Conservation (phyloP, 2,797 vertebrate genomes). For the Salarias fasciatus region DNA sequence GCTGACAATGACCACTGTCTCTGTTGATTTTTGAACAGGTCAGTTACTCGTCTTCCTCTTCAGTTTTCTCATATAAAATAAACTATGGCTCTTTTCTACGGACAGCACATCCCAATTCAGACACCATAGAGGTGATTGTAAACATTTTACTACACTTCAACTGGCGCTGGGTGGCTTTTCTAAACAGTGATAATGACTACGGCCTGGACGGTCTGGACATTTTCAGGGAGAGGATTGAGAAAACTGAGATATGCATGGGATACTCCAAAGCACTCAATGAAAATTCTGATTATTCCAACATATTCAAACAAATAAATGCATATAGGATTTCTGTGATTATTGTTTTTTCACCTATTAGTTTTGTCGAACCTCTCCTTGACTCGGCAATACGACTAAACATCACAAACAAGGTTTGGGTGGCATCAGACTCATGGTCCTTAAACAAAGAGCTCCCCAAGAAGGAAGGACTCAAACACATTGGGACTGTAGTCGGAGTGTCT, state of each 20-base stretch:
- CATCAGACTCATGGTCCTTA: slow-evolving; percentile 82
- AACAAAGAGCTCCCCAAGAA: slow-evolving; percentile 56
- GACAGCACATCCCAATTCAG: slow-evolving; percentile 79
- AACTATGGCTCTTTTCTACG: slow-evolving; percentile 82
- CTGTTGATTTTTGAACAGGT: slow-evolving; percentile 61
- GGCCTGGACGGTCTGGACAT: slow-evolving; percentile 68
- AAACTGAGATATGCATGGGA: slow-evolving; percentile 78
- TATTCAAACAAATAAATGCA: slow-evolving; percentile 70
- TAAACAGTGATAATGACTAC: slow-evolving; percentile 76
- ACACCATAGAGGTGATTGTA: slow-evolving; percentile 79
- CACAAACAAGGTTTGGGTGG: slow-evolving; percentile 86
- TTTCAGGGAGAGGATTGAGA: slow-evolving; percentile 64
- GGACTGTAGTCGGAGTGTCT: slow-evolving; percentile 82
- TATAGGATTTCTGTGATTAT: slow-evolving; percentile 72
- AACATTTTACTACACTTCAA: slow-evolving; percentile 78
- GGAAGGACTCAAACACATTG: slow-evolving; percentile 79
- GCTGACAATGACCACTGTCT: neutral
- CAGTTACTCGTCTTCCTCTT: slow-evolving; percentile 72
- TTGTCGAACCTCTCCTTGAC: slow-evolving; percentile 64
- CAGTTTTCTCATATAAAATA: slow-evolving; percentile 60
- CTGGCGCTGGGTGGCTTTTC: slow-evolving; percentile 88
- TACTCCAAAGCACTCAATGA: slow-evolving; percentile 68
- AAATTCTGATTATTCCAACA: slow-evolving; percentile 22
- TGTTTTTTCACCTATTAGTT: slow-evolving; percentile 71
- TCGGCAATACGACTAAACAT: slow-evolving; percentile 78